phyloP scores from a whole-genome alignment of 2,888 invertebrate species.

The Embidobia sp. region DNA sequence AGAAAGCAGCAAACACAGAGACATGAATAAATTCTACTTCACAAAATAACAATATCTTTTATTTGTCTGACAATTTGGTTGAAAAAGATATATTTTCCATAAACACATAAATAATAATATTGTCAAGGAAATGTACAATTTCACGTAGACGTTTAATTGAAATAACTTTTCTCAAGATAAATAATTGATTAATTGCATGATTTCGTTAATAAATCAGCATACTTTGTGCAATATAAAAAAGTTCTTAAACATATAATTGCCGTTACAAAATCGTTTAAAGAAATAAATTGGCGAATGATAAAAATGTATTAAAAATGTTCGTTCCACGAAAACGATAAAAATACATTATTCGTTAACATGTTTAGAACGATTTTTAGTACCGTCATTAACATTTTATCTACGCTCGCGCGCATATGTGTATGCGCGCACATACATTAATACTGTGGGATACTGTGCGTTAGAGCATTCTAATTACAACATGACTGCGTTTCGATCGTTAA shows the following conservation, averaged over 20 bases:
- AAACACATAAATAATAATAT: too few relatives aligned
- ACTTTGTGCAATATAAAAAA: conserved; percentile 20
- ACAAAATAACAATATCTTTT: too few relatives aligned
- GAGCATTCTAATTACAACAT: conserved; percentile 60
- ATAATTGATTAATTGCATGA: conserved; percentile 50
- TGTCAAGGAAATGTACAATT: too few relatives aligned
- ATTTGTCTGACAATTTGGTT: too few relatives aligned
- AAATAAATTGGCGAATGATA: conserved; percentile 38
- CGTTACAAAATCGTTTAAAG: conserved; percentile 42
- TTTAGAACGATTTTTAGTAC: conserved; percentile 59
- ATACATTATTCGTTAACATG: conserved; percentile 56
- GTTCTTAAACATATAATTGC: conserved; percentile 38
- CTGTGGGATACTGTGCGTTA: conserved; percentile 52
- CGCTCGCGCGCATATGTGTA: conserved; percentile 20
- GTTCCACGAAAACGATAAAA: conserved; percentile 53
- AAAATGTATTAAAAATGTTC: conserved; percentile 30
- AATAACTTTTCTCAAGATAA: too few relatives aligned
- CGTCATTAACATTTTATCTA: conserved; percentile 61
- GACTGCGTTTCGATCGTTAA: conserved; percentile 60
- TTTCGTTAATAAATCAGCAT: conserved; percentile 18
- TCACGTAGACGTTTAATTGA: too few relatives aligned
- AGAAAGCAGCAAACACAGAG: too few relatives aligned
- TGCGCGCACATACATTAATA: conserved; percentile 24
- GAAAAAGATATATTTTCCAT: too few relatives aligned
- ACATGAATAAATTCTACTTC: too few relatives aligned